Base-by-base conservation (phyloP, 1,140 invertebrate genomes). In the Rhyzopertha dominica region DNA sequence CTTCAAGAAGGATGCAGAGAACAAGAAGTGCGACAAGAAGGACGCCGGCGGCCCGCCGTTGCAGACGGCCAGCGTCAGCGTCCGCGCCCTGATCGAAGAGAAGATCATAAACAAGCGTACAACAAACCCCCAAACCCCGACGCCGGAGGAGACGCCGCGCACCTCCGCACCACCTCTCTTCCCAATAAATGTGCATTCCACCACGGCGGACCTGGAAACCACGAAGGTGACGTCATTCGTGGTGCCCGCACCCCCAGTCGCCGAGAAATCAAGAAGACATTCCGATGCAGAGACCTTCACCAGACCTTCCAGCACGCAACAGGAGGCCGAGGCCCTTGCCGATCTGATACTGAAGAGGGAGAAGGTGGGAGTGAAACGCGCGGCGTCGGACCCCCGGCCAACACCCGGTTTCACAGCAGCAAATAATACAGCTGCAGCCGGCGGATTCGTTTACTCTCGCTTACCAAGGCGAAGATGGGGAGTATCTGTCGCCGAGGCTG, bases 1-100 rank as follows among this genome's bases (percentile, higher is more conserved):
- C 68, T 90, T 94, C 63, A 95, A 95, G 70, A 95, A 95, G 85
- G 87, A 91, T 63, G 79, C 85, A 4, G 89, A 91, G 51, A 83
- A 78, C 29, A 90, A 90, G 66, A 90, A 90, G 61, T 77, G 76
- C 49, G 87, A 91, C 53, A 90, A 88, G 63, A 90, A 89, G 59
- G 85, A 90, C 59, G 73, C 81, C 0, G 75, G 74, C 3, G 85
- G 84, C 1, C 85, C 87, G 4, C 87, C 88, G 0, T 59, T 93
- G 41, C 87, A 90, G 72, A 92, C 88, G 5, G 88, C 87, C 1
- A 90, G 87, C 32, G 82, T 90, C 44, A 89, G 87, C 46, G 87
- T 92, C 2, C 72, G 88, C 32, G 89, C 88, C 9, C 75, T 92
- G 2, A 92, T 93, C 48, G 88, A 91, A 68, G 89, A 93, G 64